Evolutionary conservation across 2,113 vertebrate genomes (phyloP).

Genomic region (Lasiurus borealis): DNA sequence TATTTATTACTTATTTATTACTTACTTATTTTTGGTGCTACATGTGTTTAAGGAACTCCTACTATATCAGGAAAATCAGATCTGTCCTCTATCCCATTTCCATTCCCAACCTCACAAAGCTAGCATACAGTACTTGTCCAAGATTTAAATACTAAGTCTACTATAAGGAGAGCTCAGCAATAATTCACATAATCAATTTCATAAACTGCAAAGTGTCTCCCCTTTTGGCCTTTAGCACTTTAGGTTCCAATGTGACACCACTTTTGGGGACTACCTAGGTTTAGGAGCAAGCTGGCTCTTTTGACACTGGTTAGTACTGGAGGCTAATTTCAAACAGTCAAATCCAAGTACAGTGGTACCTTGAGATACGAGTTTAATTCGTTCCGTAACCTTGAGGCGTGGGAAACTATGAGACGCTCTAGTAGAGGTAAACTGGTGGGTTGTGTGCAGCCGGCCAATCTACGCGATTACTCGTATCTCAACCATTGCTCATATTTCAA

Average conservation of each 20-base stretch:
- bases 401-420: too few species aligned
- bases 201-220: not conserved
- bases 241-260: not conserved
- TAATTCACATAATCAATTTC: not conserved
- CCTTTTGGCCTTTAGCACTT: not conserved
- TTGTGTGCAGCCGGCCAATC: too few species aligned
- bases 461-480: too few species aligned
- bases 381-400: too few species aligned
- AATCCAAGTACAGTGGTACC: not conserved
- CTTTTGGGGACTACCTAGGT: not conserved
- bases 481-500: too few species aligned
- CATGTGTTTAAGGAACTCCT: not conserved
- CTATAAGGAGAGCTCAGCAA: not conserved
- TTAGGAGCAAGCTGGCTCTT: not conserved
- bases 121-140: too few species aligned
- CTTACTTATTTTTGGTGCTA: not conserved
- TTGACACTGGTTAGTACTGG: not conserved
- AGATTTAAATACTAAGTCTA: not conserved
- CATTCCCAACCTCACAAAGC: not conserved
- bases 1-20: not conserved
- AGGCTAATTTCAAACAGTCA: not conserved
- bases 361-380: too few species aligned
- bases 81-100: not conserved
- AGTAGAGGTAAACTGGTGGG: too few species aligned
- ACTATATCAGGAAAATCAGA: not conserved